phyloP scores from a whole-genome alignment of 2,113 vertebrate genomes.

The Acinonyx jubatus region DNA sequence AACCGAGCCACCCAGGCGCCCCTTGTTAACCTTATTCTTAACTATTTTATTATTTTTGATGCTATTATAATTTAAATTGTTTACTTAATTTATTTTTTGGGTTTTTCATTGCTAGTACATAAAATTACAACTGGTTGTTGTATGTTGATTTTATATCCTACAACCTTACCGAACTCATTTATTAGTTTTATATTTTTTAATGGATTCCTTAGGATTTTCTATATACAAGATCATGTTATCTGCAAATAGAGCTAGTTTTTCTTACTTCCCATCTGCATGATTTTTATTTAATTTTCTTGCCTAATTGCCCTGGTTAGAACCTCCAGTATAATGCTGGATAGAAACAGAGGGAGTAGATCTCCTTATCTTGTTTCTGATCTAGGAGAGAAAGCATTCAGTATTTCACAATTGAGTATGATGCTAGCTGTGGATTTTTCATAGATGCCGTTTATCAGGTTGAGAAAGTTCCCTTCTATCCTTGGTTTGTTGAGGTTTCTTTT shows the following conservation, averaged over 20 bases:
- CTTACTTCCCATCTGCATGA: neutral
- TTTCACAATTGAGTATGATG: neutral
- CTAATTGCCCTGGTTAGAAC: neutral
- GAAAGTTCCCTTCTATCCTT: neutral
- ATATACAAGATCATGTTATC: neutral
- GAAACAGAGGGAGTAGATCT: neutral
- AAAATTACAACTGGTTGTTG: neutral
- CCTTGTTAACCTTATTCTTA: neutral
- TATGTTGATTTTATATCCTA: neutral
- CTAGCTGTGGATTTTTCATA: neutral
- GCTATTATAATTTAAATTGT: neutral
- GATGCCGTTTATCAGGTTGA: neutral
- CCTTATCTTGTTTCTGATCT: neutral
- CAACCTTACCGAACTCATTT: neutral
- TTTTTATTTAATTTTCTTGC: neutral
- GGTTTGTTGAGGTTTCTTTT: neutral
- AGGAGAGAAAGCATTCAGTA: neutral
- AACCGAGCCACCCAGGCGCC: no score
- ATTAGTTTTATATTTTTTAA: neutral
- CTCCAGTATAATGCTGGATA: neutral
- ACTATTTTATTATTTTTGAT: neutral
- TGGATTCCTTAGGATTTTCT: neutral
- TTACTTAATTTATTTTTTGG: neutral
- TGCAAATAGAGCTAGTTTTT: neutral
- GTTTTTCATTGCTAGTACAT: neutral